Evolutionary conservation across 1,140 invertebrate genomes (phyloP).

Genomic region (Drosophila cardini): DNA sequence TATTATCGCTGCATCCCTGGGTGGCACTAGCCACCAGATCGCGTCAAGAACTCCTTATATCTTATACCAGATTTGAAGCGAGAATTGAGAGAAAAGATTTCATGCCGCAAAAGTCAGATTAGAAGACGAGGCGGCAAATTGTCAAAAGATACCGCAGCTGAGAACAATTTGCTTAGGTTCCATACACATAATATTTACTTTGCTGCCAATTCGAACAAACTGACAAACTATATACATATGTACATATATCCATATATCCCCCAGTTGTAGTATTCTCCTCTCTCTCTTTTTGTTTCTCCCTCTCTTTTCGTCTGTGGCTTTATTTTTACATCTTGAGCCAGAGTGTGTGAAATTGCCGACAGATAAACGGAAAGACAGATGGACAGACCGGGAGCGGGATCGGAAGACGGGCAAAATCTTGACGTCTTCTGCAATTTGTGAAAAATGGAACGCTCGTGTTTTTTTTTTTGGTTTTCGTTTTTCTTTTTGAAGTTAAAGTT

Average conservation of each 20-base stretch:
- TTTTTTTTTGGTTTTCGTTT: constrained; percentile 6
- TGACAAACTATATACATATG: background rate
- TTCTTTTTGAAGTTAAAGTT: background rate
- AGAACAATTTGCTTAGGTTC: constrained; percentile 45
- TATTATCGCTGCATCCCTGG: constrained; percentile 58
- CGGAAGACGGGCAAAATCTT: background rate
- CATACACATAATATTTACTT: constrained; percentile 29
- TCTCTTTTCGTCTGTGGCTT: background rate
- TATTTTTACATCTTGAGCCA: constrained; percentile 39
- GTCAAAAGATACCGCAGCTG: constrained; percentile 52
- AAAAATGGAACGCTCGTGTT: constrained; percentile 22
- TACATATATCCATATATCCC: background rate
- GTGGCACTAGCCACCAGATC: constrained; percentile 46
- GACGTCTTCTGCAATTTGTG: constrained; percentile 24
- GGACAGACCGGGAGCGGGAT: too few species aligned
- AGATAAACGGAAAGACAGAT: too few species aligned
- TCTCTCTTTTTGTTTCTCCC: background rate
- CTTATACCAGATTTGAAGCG: constrained; percentile 33
- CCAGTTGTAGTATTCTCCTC: background rate
- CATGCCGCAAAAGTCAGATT: constrained; percentile 15
- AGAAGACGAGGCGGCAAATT: constrained; percentile 49
- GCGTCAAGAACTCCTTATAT: constrained; percentile 40
- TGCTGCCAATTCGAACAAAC: background rate
- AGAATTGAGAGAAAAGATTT: background rate
- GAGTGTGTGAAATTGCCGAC: constrained; percentile 45